Evolutionary conservation across 1,140 invertebrate species (phyloP).

Genomic region (Pemphigus obesinymphae): DNA sequence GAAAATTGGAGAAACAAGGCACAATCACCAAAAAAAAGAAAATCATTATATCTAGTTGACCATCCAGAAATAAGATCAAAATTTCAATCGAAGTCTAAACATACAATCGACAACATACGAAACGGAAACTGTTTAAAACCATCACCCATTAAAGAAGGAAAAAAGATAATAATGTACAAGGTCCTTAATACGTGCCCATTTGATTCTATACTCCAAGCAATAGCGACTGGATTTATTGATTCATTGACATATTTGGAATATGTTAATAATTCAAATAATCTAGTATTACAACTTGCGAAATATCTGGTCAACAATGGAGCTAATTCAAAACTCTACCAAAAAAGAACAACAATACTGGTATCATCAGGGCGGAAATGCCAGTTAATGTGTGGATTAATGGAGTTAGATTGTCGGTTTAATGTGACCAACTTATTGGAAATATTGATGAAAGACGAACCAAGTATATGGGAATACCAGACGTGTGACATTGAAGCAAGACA

Average conservation of each 20-base stretch:
- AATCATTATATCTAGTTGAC: neutral
- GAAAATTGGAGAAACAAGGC: neutral
- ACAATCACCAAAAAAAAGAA: neutral
- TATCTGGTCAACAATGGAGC: neutral
- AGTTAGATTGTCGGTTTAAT: neutral
- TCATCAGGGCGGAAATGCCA: neutral
- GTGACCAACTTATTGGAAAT: neutral
- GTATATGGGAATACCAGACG: neutral
- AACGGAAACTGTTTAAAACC: neutral
- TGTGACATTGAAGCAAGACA: neutral
- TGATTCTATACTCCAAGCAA: neutral
- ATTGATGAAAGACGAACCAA: neutral
- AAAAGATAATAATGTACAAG: neutral
- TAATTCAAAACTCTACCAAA: neutral
- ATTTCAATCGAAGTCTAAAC: neutral
- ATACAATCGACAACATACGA: neutral
- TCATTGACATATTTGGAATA: neutral
- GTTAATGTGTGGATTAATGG: neutral
- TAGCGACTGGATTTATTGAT: neutral
- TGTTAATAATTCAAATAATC: neutral
- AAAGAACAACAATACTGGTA: neutral
- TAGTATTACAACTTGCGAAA: neutral
- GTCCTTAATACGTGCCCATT: neutral
- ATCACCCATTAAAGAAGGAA: neutral
- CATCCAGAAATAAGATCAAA: neutral